A percentile compares a stretch with the other conserved stretches of the same genome.
Evolutionary conservation across 1,140 invertebrate species (phyloP).

Genomic region (Magallana angulata): DNA sequence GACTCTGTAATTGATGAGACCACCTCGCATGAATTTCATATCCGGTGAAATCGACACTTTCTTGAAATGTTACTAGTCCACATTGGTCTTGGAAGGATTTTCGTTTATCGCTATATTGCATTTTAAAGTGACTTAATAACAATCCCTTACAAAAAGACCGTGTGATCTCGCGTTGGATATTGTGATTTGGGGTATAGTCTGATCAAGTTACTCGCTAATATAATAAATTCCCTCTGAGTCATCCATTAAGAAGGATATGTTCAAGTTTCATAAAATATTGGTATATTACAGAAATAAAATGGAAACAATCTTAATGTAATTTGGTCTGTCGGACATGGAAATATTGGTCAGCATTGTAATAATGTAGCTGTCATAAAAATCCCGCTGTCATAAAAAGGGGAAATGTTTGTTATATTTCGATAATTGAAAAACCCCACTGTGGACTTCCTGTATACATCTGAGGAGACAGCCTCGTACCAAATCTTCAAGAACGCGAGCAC

Average conservation of each 20-base stretch:
- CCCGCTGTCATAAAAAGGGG: background rate
- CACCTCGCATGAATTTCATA: constrained; percentile 13
- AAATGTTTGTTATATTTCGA: background rate
- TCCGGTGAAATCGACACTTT: constrained; percentile 15
- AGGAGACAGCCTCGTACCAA: too few relatives aligned
- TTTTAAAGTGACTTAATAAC: background rate
- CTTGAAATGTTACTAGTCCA: background rate
- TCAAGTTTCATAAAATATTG: background rate
- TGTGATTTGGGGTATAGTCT: background rate
- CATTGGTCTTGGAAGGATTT: background rate
- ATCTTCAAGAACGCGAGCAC: too few relatives aligned
- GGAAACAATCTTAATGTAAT: background rate
- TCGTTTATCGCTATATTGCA: constrained; percentile 14
- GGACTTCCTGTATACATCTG: too few relatives aligned
- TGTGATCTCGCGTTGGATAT: background rate
- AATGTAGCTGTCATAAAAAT: too few relatives aligned
- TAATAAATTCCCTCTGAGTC: background rate
- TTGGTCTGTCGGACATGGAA: too few relatives aligned
- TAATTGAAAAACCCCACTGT: background rate
- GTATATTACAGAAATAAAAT: constrained; percentile 3
- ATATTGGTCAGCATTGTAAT: too few relatives aligned
- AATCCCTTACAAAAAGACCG: background rate
- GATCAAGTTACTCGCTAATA: background rate
- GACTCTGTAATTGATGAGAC: background rate
- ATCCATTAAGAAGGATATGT: background rate